Evolutionary conservation across 2,113 vertebrate genomes (phyloP).

Genomic region (Platichthys stellatus): DNA sequence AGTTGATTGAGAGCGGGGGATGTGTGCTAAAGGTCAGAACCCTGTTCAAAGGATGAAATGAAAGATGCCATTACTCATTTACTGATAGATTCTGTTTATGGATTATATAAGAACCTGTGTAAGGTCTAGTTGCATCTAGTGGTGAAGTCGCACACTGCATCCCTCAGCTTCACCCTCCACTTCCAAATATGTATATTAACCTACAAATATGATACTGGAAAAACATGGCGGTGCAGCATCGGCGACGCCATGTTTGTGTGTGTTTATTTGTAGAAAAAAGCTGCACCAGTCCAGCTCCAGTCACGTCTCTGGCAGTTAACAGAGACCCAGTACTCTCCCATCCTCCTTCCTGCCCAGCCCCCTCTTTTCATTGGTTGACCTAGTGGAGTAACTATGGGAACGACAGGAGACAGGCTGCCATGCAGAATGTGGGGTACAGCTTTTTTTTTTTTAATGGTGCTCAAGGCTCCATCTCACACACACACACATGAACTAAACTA

Average conservation of each 20-base stretch:
- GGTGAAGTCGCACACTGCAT: neutral
- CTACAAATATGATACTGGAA: neutral
- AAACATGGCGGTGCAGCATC: too few species aligned
- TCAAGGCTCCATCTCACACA: constrained; percentile 36
- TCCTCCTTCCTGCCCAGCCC: constrained; percentile 75
- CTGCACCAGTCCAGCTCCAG: constrained; percentile 59
- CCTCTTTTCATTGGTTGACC: constrained; percentile 85
- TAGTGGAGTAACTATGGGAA: constrained; percentile 85
- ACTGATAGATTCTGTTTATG: neutral
- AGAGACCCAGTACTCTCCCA: constrained; percentile 30
- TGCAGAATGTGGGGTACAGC: constrained; percentile 74
- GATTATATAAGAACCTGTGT: neutral
- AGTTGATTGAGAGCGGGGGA: neutral
- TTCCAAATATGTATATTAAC: neutral
- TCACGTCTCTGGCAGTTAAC: constrained; percentile 45
- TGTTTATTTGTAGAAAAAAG: neutral
- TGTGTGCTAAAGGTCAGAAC: neutral
- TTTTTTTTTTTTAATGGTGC: constrained; percentile 53
- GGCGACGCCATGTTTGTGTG: neutral
- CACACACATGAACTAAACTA: neutral
- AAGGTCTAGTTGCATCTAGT: neutral
- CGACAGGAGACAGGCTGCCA: constrained; percentile 75
- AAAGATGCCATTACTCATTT: neutral
- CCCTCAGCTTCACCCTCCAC: neutral
- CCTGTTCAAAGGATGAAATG: neutral